Base-by-base conservation (phyloP, 2,888 invertebrate genomes). In the Stramonita haemastoma region DNA sequence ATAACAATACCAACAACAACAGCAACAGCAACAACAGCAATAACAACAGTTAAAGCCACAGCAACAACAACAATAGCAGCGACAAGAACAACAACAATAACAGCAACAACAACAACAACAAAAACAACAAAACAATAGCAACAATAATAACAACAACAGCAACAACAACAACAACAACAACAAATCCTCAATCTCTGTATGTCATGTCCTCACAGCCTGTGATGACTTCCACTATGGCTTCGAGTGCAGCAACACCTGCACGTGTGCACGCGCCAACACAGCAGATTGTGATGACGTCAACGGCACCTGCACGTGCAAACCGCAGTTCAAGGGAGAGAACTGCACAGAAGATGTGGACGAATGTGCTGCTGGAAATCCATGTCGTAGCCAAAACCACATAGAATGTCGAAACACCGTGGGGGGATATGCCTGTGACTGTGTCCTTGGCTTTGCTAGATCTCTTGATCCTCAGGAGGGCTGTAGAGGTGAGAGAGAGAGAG, bases 311-410 rank as follows among this genome's bases (percentile, higher is more conserved):
- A 90, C 89, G 5, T 91, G 90, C 66, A 89, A 90, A 8, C 36
- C 83, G 0, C 81, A 66, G n/a, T 91, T 90, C 90, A 86, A 73
- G 8, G 91, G 91, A 46, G 19, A 85, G 66, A 89, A 60, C n/a
- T 91, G 90, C 79, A 85, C 89, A 6, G 60, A 26, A 0, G 90
- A 90, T 60, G 70, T 89, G 13, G n/a, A 91, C 56, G 91, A 91
- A 70, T 91, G 91, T 46, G 22, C 0, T 11, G 46, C 13, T 26
- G 5, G 56, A 11, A 29, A 26, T 19, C 5, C 29, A 1, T 88
- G 88, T 57, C 34, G 29, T 6, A 19, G 66, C n/a, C 13, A n/a
- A 17, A 22, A 34, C 0, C 26, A 19, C n/a, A 84, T 84, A 70
- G 46, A 26, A 36, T 88, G 88, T 17, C 34, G 70, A n/a, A 88